Base-by-base conservation (phyloP, 2,797 vertebrate genomes). In the Propithecus perrieri region DNA sequence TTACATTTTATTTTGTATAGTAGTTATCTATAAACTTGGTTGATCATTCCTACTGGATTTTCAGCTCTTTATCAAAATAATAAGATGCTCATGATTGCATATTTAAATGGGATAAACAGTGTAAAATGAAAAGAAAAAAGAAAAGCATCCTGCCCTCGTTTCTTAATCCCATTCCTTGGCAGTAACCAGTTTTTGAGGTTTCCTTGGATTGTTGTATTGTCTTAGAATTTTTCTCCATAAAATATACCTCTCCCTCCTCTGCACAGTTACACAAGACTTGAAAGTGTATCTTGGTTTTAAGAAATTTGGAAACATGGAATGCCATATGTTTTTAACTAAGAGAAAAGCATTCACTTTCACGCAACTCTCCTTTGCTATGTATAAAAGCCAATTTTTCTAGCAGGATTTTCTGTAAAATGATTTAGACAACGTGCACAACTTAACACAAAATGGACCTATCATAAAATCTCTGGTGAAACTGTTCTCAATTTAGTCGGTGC, bases 11-110 rank as follows among this genome's bases (percentile, higher is more conserved):
- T 61, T 24, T 85, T 65, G 2, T 55, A 35, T 75, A 59, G 8
- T 61, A 85, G 17, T 11, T 72, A 55, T 43, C 22, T 87, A 12
- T 89, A 22, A 84, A 76, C 20, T 55, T 89, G 7, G 20, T 89
- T 85, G 10, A 72, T 72, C 43, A 57, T 35, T 50, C n/a, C 43
- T 22, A 46, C 20, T 84, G 12, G 11, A 43, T 67, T 84, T 78
- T 94, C 48, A 71, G 59, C 81, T 79, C n/a, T 95, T 75, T 91
- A 55, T 85, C 50, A 94, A 86, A 95, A 83, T 75, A 86, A 50
- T 41, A 91, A 67, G 7, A 59, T 80, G 41, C 0, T 53, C 53
- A 59, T 61, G n/a, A 65, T 61, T 41, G 1, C 14, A 38, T 65
- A 75, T 89, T 79, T 65, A 55, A 80, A 81, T 43, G 38, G 13